Conservation (phyloP, 53 echinoderm and acorn worm species). For the Astropecten irregularis region DNA sequence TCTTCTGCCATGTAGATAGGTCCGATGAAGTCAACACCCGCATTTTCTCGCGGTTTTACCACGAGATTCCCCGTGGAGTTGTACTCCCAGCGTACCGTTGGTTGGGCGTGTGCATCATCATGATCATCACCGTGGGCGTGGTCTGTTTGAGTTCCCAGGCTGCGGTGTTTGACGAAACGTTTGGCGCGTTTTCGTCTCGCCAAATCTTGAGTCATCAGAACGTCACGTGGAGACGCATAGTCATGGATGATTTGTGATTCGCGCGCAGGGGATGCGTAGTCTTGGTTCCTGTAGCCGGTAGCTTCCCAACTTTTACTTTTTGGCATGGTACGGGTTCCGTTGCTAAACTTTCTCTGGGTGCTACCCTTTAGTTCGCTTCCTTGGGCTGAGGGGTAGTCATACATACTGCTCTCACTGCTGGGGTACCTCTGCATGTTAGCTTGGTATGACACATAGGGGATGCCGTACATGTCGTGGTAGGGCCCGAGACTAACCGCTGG, state of each 20-base stretch:
- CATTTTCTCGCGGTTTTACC: constrained; percentile 22
- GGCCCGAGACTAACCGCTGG: neutral
- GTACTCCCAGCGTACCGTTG: constrained; percentile 29
- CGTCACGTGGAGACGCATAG: neutral
- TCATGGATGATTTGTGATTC: neutral
- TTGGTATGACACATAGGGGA: constrained; percentile 1
- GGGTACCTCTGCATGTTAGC: neutral
- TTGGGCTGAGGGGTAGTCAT: neutral
- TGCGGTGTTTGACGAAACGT: constrained; percentile 45
- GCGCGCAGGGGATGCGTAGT: neutral
- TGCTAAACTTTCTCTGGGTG: neutral
- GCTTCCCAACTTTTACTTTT: constrained; percentile 18
- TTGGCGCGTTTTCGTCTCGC: constrained; percentile 10
- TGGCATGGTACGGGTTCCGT: neutral
- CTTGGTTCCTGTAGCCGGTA: neutral
- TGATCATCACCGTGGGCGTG: neutral
- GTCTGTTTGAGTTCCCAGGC: constrained; percentile 29
- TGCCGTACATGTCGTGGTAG: neutral
- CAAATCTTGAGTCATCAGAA: neutral
- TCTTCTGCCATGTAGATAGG: constrained; percentile 67
- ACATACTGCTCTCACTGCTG: constrained; percentile 12
- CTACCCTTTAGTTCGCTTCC: neutral
- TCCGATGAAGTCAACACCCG: constrained; percentile 60
- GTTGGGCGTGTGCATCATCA: neutral
- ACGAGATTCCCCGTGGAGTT: constrained; percentile 32